A percentile compares a stretch with the other conserved stretches of the same genome.
Conservation (phyloP, 2,888 invertebrate species). For the Oscheius sp. region DNA sequence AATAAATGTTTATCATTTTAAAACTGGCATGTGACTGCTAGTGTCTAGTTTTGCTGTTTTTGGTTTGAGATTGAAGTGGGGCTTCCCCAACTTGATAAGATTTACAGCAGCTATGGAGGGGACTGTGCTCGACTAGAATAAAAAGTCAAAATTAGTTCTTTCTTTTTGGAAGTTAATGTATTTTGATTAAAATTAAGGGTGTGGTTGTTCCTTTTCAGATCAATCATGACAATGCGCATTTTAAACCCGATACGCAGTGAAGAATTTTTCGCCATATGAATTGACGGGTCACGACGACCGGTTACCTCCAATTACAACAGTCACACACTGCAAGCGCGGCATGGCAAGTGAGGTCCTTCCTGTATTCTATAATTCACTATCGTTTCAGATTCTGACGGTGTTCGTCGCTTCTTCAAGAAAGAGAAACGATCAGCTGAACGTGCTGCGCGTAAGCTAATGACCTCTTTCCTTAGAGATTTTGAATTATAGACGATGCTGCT, state of each 20-base stretch:
- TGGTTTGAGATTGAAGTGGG: neutral
- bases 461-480: too few species aligned
- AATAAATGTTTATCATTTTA: slow-evolving; percentile 7
- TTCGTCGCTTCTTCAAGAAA: slow-evolving; percentile 20
- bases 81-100: neutral
- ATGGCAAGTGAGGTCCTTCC: slow-evolving; percentile 14
- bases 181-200: neutral
- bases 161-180: neutral
- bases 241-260: neutral
- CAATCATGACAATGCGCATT: neutral
- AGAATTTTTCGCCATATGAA: slow-evolving; percentile 16
- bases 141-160: neutral
- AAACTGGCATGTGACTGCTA: neutral
- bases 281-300: slow-evolving; percentile 16
- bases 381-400: neutral
- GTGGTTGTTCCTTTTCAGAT: neutral
- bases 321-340: slow-evolving; percentile 3
- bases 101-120: neutral
- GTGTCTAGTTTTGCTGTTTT: neutral
- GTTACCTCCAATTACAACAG: slow-evolving; percentile 29
- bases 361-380: neutral
- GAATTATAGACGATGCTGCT: slow-evolving; percentile 21
- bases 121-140: neutral
- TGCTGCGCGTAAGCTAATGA: slow-evolving; percentile 12
- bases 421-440: slow-evolving; percentile 13